Percentiles rank a stretch among this genome's conserved stretches.
Conservation (phyloP, 1,140 invertebrate genomes). For the Temnothorax longispinosus region DNA sequence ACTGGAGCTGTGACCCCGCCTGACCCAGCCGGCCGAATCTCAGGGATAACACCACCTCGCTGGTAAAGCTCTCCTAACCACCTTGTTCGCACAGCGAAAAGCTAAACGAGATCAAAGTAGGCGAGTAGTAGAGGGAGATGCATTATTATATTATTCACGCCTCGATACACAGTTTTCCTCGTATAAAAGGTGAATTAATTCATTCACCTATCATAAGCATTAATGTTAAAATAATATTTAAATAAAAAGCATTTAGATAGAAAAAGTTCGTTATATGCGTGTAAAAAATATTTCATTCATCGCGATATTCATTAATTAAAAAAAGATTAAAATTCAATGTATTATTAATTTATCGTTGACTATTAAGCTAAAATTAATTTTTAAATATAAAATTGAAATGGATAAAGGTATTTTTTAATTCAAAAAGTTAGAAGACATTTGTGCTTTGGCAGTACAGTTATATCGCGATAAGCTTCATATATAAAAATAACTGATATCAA, state of each 20-base stretch:
- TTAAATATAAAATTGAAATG: background rate
- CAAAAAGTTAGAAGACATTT: background rate
- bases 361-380: background rate
- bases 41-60: conserved; percentile 68
- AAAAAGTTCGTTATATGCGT: background rate
- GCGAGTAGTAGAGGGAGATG: background rate
- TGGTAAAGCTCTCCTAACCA: conserved; percentile 24
- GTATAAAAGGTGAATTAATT: background rate
- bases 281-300: background rate
- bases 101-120: conserved; percentile 10
- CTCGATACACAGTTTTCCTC: background rate
- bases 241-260: background rate
- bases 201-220: background rate
- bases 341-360: background rate
- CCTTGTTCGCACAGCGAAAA: conserved; percentile 16
- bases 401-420: background rate
- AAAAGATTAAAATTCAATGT: background rate
- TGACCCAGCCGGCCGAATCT: conserved; percentile 70
- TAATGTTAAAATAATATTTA: background rate
- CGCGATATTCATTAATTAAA: background rate
- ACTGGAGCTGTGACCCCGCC: conserved; percentile 68
- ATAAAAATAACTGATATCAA: conserved; percentile 28
- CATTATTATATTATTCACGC: background rate
- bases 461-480: background rate
- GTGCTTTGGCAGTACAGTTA: background rate